A percentile compares a stretch with the other conserved stretches of the same genome.
phyloP scores from a whole-genome alignment of 2,888 invertebrate species.

The Agonopterix subpropinquella region DNA sequence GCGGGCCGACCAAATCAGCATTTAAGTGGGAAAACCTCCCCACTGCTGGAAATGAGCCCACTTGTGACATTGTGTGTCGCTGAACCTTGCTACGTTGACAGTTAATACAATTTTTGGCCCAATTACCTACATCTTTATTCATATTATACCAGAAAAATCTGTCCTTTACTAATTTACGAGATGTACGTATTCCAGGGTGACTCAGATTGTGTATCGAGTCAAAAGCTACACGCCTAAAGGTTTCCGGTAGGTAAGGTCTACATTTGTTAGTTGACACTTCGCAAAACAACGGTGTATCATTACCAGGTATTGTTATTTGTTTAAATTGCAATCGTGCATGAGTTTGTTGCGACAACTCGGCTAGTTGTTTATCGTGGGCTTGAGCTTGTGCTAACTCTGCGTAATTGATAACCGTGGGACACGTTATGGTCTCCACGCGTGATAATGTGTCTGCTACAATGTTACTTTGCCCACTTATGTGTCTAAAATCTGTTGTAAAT shows the following conservation, averaged over 20 bases:
- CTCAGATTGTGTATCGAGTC: conserved; percentile 7
- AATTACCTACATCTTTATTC: conserved; percentile 4
- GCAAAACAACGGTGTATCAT: conserved; percentile 1
- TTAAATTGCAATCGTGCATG: neutral
- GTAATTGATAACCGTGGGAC: conserved; percentile 5
- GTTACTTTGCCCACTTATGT: conserved; percentile 8
- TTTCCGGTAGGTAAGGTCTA: conserved; percentile 3
- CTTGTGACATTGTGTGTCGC: neutral
- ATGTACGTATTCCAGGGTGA: conserved; percentile 9
- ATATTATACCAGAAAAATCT: conserved; percentile 9
- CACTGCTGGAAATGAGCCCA: neutral
- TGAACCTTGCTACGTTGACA: neutral
- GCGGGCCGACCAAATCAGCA: neutral
- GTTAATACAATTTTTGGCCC: conserved; percentile 6
- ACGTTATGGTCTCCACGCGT: conserved; percentile 6
- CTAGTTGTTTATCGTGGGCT: neutral
- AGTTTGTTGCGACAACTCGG: neutral
- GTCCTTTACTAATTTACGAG: conserved; percentile 4
- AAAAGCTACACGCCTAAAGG: conserved; percentile 5
- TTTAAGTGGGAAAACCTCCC: neutral
- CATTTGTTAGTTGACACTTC: conserved; percentile 3
- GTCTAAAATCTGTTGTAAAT: conserved; percentile 9
- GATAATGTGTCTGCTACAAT: conserved; percentile 11
- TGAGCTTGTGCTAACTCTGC: conserved; percentile 1
- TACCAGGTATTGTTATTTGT: neutral